Conservation (phyloP, 1,140 invertebrate genomes). For the Limonius californicus region DNA sequence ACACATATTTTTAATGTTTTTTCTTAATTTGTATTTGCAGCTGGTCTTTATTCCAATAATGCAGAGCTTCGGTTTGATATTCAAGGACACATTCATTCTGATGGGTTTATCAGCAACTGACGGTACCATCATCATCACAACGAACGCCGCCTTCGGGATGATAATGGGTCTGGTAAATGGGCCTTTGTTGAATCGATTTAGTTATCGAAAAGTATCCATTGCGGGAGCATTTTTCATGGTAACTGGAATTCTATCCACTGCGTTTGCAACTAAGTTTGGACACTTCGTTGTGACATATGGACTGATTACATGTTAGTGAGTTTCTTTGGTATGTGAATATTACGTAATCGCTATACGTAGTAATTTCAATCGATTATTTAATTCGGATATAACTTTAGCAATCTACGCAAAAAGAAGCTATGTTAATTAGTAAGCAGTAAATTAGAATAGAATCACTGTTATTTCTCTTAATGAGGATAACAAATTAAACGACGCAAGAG, state of each 20-base stretch:
- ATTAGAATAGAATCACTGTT: no score
- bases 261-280: slow-evolving; percentile 55
- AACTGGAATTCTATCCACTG: slow-evolving; percentile 53
- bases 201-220: slow-evolving; percentile 60
- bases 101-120: slow-evolving; percentile 58
- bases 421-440: no score
- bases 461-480: no score
- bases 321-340: slow-evolving; percentile 28
- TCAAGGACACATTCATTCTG: slow-evolving; percentile 56
- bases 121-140: slow-evolving; percentile 62
- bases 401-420: no score
- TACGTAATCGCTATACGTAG: neutral
- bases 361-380: neutral
- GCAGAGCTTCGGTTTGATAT: slow-evolving; percentile 64
- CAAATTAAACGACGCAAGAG: no score
- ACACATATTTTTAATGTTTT: no score
- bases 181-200: slow-evolving; percentile 59
- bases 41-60: slow-evolving; percentile 57
- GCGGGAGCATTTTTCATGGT: slow-evolving; percentile 54
- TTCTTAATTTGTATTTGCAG: no score
- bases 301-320: slow-evolving; percentile 59
- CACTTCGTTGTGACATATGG: slow-evolving; percentile 61
- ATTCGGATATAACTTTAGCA: neutral
- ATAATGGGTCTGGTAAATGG: slow-evolving; percentile 60
- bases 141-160: slow-evolving; percentile 59